phyloP scores from a whole-genome alignment of 2,797 vertebrate species.

The Megaceryle alcyon region DNA sequence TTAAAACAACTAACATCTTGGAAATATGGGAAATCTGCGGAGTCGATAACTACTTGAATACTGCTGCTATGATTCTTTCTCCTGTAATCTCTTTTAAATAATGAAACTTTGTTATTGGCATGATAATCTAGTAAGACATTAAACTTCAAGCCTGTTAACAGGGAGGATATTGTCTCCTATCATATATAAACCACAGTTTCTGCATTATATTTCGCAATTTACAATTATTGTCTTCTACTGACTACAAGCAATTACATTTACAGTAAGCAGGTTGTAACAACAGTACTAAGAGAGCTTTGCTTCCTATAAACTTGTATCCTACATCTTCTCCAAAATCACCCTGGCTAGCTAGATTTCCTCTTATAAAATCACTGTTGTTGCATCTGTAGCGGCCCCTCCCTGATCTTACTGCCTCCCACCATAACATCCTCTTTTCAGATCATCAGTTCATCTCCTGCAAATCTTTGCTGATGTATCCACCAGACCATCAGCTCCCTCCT shows the following conservation, averaged over 20 bases:
- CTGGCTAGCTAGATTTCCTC: neutral
- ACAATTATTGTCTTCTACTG: conserved; percentile 45
- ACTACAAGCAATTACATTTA: conserved; percentile 58
- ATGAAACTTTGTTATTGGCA: conserved; percentile 6
- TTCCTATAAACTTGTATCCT: neutral
- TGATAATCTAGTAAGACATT: conserved; percentile 50
- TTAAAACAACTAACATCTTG: conserved; percentile 38
- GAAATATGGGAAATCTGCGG: conserved; percentile 32
- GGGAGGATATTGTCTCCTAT: conserved; percentile 13
- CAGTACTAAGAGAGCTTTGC: neutral
- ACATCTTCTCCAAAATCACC: conserved; percentile 12
- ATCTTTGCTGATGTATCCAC: neutral
- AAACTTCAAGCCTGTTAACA: conserved; percentile 55
- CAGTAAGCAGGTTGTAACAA: conserved; percentile 32
- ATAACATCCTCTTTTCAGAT: neutral
- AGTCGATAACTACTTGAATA: conserved; percentile 21
- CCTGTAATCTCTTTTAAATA: conserved; percentile 56
- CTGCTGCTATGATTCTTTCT: conserved; percentile 28
- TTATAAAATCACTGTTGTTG: neutral
- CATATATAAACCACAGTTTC: conserved; percentile 24
- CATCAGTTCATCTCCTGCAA: neutral
- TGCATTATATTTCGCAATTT: neutral
- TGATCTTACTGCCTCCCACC: neutral
- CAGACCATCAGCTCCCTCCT: neutral
- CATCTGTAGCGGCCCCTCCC: neutral